These are phyloP conservation scores for Cyanoderma ruficeps DNA, from an alignment of 2,113 vertebrate genomes.

Conservation along the genomic window DNA sequence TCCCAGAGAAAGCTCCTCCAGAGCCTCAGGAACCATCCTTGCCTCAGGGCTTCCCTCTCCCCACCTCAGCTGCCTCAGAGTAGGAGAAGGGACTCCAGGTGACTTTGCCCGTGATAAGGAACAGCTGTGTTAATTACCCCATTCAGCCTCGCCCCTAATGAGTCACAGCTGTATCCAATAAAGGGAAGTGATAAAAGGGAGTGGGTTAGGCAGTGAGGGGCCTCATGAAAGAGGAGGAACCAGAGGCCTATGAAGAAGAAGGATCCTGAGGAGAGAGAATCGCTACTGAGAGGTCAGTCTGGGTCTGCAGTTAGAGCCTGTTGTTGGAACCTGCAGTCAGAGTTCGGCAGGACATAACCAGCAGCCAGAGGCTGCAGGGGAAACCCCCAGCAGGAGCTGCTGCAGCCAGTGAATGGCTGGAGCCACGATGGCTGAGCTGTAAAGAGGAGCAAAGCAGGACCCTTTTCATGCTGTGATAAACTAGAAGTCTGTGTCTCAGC, in stretches of 20 bases:
- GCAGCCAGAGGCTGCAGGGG: neutral
- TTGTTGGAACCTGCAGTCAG: neutral
- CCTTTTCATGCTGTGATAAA: neutral
- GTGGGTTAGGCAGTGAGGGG: neutral
- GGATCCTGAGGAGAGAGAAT: neutral
- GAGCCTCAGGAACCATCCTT: neutral
- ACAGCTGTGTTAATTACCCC: neutral
- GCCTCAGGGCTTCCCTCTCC: neutral
- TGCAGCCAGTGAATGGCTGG: neutral
- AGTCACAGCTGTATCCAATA: neutral
- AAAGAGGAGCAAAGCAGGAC: neutral
- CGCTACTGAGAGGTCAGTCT: neutral
- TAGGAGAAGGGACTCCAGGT: neutral
- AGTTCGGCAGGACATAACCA: neutral
- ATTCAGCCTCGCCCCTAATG: neutral
- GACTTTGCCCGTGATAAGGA: neutral
- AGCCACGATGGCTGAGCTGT: neutral
- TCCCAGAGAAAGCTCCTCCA: neutral
- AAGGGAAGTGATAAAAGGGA: neutral
- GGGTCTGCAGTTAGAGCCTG: neutral
- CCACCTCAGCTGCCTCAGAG: neutral
- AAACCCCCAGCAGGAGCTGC: neutral
- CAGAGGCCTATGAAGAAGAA: neutral
- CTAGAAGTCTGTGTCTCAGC: neutral
- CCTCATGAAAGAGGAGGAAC: neutral